Percentiles rank a stretch among this genome's conserved stretches.
phyloP scores from a whole-genome alignment of 2,888 invertebrate genomes.

The Argyresthia goedartella region DNA sequence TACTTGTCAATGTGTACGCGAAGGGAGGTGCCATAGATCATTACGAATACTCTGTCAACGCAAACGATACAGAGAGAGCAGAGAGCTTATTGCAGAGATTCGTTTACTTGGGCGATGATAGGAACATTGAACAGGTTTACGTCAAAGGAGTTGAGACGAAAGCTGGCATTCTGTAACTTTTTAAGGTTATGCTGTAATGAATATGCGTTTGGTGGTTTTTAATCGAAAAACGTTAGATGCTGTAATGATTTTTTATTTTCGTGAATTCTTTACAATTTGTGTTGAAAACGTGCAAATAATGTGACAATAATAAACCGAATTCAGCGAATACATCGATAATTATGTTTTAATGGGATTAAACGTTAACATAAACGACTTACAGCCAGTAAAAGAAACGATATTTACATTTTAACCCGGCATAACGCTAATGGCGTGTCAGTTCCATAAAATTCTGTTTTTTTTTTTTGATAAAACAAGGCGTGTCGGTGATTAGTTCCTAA shows the following conservation, averaged over 20 bases:
- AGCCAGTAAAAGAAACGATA: neutral
- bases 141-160: constrained; percentile 77
- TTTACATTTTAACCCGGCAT: too few species aligned
- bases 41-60: constrained; percentile 31
- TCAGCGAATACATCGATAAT: constrained; percentile 34
- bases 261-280: constrained; percentile 61
- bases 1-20: constrained; percentile 78
- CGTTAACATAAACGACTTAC: constrained; percentile 9
- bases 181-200: neutral
- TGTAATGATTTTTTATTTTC: constrained; percentile 34
- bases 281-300: constrained; percentile 64
- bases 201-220: neutral
- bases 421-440: too few species aligned
- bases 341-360: constrained; percentile 35
- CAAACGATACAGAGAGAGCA: constrained; percentile 46
- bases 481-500: too few species aligned
- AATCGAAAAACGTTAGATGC: constrained; percentile 22
- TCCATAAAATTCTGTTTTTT: too few species aligned
- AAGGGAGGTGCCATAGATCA: constrained; percentile 61
- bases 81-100: constrained; percentile 80
- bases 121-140: constrained; percentile 83
- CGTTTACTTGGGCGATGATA: constrained; percentile 84
- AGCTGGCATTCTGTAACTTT: constrained; percentile 6
- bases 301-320: constrained; percentile 49
- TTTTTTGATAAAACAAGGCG: too few species aligned